These are phyloP conservation scores for Typhlichthys eigenmanni DNA, from an alignment of 2,797 vertebrate species.

Conservation along the genomic window DNA sequence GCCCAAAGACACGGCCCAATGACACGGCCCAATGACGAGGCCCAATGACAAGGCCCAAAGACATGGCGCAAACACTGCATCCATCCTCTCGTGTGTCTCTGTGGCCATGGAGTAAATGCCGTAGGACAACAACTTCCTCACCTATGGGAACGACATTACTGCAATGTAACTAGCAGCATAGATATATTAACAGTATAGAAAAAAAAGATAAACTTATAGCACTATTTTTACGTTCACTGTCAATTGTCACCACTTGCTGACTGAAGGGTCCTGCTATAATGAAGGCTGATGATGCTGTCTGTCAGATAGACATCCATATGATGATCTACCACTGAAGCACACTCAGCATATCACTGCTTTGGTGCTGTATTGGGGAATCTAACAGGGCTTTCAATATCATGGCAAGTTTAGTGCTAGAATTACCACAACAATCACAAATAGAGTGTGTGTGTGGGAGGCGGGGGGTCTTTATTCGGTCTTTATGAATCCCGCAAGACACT, in stretches of 20 bases:
- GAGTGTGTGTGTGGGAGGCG: not conserved
- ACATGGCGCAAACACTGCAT: slow-evolving; percentile 15
- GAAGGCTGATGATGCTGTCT: slow-evolving; percentile 57
- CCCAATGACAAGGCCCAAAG: slow-evolving; percentile 11
- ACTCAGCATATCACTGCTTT: not conserved
- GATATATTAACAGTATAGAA: slow-evolving; percentile 78
- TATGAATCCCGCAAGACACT: slow-evolving; percentile 5
- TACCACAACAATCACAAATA: not conserved
- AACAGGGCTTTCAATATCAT: not conserved
- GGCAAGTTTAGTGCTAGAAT: not conserved
- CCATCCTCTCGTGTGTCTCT: slow-evolving; percentile 61
- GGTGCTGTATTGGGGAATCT: not conserved
- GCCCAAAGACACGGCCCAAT: slow-evolving; percentile 26
- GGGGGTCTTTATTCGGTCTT: not conserved
- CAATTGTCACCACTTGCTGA: slow-evolving; percentile 78
- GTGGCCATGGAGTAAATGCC: slow-evolving; percentile 66
- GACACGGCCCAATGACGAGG: too few relatives aligned
- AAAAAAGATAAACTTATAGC: slow-evolving; percentile 76
- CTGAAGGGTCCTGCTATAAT: slow-evolving; percentile 55
- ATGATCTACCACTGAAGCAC: slow-evolving; percentile 17
- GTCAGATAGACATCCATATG: slow-evolving; percentile 39
- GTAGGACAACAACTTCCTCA: slow-evolving; percentile 80
- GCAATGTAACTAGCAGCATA: slow-evolving; percentile 74
- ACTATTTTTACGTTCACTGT: slow-evolving; percentile 78
- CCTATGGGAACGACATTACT: slow-evolving; percentile 76